Conservation (phyloP, 92 coral and sea anemone genomes). For the Porites cylindrica region DNA sequence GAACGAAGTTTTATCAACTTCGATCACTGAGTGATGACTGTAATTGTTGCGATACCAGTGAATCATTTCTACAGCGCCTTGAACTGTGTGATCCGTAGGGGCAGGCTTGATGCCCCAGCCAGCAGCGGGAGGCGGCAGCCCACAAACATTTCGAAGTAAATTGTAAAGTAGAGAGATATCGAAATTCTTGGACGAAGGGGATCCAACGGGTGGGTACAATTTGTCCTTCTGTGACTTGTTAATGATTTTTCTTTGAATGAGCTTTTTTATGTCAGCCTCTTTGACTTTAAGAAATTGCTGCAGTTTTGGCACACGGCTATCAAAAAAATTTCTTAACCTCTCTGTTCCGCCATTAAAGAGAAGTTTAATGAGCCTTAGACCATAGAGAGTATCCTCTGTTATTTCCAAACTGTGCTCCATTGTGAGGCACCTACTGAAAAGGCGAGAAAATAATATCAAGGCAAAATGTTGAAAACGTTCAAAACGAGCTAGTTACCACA, state of each 20-base stretch:
- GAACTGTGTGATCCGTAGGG: constrained; percentile 45
- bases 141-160: constrained; percentile 67
- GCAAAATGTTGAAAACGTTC: too few relatives aligned
- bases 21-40: constrained; percentile 30
- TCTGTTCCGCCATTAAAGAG: constrained; percentile 64
- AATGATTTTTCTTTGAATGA: constrained; percentile 36
- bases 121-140: constrained; percentile 52
- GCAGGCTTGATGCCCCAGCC: constrained; percentile 69
- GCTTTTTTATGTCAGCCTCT: constrained; percentile 24
- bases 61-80: constrained; percentile 56
- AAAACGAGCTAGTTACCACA: too few relatives aligned
- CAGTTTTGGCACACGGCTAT: constrained; percentile 38
- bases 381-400: constrained; percentile 46
- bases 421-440: not conserved
- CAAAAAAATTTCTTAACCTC: constrained; percentile 42
- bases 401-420: constrained; percentile 50
- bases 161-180: constrained; percentile 69
- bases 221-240: constrained; percentile 68
- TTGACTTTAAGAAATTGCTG: constrained; percentile 10
- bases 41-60: constrained; percentile 60
- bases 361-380: constrained; percentile 48
- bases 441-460: too few relatives aligned
- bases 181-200: constrained; percentile 57
- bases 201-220: constrained; percentile 57
- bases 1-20: constrained; percentile 44